phyloP scores from a whole-genome alignment of 2,797 vertebrate species.

The Furcifer pardalis region DNA sequence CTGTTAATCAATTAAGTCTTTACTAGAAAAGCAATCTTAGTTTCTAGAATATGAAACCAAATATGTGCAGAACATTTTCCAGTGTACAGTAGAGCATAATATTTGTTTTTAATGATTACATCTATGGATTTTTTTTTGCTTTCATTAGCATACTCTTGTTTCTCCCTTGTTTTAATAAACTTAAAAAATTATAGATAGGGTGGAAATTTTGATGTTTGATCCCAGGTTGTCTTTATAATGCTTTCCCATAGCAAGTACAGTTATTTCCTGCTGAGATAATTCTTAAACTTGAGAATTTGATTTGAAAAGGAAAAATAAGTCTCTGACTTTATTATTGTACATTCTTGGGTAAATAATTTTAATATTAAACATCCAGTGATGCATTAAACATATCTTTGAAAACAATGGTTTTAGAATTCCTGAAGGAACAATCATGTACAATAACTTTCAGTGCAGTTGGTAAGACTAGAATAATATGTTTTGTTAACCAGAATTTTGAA shows the following conservation, averaged over 20 bases:
- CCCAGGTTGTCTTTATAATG: conserved; percentile 41
- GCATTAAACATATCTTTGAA: background rate
- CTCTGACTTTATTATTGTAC: background rate
- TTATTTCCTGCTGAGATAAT: conserved; percentile 27
- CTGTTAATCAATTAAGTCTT: background rate
- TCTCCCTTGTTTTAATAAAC: conserved; percentile 11
- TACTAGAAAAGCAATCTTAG: background rate
- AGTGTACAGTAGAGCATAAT: background rate
- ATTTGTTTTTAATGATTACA: background rate
- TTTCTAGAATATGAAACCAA: background rate
- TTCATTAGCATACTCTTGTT: conserved; percentile 31
- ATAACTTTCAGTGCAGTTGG: conserved; percentile 20
- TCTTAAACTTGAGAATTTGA: conserved; percentile 18
- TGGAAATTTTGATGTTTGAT: conserved; percentile 9
- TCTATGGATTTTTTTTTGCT: conserved; percentile 11
- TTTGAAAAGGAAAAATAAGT: conserved; percentile 13
- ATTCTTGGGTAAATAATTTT: conserved; percentile 23
- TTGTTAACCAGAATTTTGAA: conserved; percentile 34
- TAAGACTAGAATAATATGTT: conserved; percentile 30
- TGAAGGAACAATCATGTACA: background rate
- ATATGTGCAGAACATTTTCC: background rate
- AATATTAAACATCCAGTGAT: conserved; percentile 28
- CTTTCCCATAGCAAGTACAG: conserved; percentile 47
- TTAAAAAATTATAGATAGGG: conserved; percentile 23
- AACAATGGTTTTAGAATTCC: background rate